A percentile compares a stretch with the other conserved stretches of the same genome.
Conservation (phyloP, 2,888 invertebrate species). For the Agrochola lota region DNA sequence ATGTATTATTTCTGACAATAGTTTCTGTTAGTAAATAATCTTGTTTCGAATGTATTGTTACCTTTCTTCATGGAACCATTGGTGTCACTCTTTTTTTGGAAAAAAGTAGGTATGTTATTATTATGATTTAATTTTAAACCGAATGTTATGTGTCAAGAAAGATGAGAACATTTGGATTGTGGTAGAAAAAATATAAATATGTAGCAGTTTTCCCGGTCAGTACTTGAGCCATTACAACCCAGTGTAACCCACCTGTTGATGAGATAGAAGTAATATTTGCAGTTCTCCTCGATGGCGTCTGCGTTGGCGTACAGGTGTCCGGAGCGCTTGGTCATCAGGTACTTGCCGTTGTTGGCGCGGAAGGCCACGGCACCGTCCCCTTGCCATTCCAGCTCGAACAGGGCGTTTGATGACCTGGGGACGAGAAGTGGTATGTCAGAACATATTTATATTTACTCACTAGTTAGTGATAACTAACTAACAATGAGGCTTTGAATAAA, state of each 20-base stretch:
- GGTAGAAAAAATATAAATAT: neutral
- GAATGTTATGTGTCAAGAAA: neutral
- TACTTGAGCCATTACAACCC: neutral
- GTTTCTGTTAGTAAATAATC: neutral
- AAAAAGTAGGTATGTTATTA: neutral
- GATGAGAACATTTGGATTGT: neutral
- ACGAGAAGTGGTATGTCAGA: neutral
- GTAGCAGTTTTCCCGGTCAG: too few relatives aligned
- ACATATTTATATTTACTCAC: neutral
- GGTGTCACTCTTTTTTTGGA: neutral
- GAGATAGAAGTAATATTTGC: constrained; percentile 98
- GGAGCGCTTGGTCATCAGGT: constrained; percentile 97
- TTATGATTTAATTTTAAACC: neutral
- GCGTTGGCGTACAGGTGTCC: constrained; percentile 98
- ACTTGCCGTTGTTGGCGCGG: constrained; percentile 98
- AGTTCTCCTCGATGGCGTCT: constrained; percentile 95
- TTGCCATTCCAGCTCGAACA: constrained; percentile 98
- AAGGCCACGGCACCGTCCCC: constrained; percentile 97
- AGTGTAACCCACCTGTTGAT: constrained; percentile 93
- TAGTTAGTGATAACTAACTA: too few relatives aligned
- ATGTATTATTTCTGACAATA: too few relatives aligned
- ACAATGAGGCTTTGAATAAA: neutral
- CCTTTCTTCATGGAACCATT: neutral
- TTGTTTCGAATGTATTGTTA: neutral
- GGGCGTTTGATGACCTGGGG: constrained; percentile 95